Evolutionary conservation across 2,797 vertebrate species (phyloP).

Genomic region (Halcyon smyrnensis): DNA sequence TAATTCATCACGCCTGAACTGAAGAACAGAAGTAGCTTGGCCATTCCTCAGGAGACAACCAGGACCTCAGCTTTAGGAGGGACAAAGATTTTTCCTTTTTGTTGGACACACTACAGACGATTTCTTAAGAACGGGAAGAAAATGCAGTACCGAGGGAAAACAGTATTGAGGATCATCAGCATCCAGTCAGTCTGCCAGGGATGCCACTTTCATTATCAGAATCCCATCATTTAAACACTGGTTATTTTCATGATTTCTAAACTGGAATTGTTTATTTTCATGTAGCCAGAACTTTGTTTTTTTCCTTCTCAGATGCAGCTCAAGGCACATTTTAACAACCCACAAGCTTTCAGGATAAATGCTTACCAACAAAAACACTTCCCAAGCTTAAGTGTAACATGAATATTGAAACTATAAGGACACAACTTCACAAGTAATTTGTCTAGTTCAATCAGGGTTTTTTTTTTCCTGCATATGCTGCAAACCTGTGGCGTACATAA

Average conservation of each 20-base stretch:
- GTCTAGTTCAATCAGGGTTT: neutral
- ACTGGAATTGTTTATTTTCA: neutral
- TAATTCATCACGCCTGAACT: neutral
- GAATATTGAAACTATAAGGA: slow-evolving; percentile 32
- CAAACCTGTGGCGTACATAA: neutral
- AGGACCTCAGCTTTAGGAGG: neutral
- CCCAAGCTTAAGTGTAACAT: neutral
- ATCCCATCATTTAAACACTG: neutral
- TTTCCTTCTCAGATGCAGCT: neutral
- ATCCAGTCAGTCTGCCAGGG: neutral
- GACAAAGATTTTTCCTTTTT: neutral
- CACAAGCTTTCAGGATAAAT: slow-evolving; percentile 1
- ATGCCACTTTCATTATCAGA: neutral
- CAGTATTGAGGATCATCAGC: neutral
- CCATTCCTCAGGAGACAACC: neutral
- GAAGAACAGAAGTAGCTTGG: neutral
- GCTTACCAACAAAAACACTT: slow-evolving; percentile 40
- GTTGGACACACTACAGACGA: neutral
- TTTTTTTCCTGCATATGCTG: neutral
- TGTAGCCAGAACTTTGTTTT: slow-evolving; percentile 10
- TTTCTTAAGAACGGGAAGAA: neutral
- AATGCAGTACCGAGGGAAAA: neutral
- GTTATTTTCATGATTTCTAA: neutral
- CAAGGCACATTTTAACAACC: slow-evolving; percentile 30
- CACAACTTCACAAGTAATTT: slow-evolving; percentile 14